Evolutionary conservation across 2,113 vertebrate species (phyloP).

Genomic region (Pollachius pollachius): DNA sequence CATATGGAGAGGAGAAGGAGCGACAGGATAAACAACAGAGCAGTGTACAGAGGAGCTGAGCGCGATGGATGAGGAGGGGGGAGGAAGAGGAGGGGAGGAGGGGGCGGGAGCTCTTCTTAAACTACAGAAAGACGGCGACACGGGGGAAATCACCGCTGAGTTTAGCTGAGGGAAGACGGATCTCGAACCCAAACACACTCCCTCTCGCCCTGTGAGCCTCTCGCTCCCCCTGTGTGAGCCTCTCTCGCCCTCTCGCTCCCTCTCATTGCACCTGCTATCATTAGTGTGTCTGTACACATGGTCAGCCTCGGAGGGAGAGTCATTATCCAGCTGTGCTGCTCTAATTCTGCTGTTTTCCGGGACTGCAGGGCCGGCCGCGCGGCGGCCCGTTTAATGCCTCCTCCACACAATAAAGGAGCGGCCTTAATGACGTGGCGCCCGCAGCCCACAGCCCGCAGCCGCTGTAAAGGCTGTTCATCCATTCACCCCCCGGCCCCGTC

Average conservation of each 20-base stretch:
- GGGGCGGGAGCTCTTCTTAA: slow-evolving; percentile 50
- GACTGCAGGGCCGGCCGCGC: slow-evolving; percentile 66
- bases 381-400: slow-evolving; percentile 65
- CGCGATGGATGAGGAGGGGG: slow-evolving; percentile 10
- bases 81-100: neutral
- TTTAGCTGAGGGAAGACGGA: slow-evolving; percentile 71
- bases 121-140: slow-evolving; percentile 68
- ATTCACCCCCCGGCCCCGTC: slow-evolving; percentile 30
- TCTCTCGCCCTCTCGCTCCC: slow-evolving; percentile 35
- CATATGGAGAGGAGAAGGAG: no score
- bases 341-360: slow-evolving; percentile 65
- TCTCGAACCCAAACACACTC: slow-evolving; percentile 43
- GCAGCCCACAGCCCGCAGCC: slow-evolving; percentile 59
- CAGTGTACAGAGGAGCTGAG: slow-evolving; percentile 27
- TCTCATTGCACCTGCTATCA: slow-evolving; percentile 72
- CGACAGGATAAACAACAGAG: no score
- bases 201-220: slow-evolving; percentile 56
- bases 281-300: slow-evolving; percentile 73
- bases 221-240: slow-evolving; percentile 63
- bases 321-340: slow-evolving; percentile 74
- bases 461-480: slow-evolving; percentile 45
- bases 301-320: slow-evolving; percentile 72
- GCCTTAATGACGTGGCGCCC: slow-evolving; percentile 70
- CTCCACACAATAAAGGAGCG: slow-evolving; percentile 72
- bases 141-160: slow-evolving; percentile 71